A percentile compares a stretch with the other conserved stretches of the same genome.
Conservation (phyloP, 2,113 vertebrate genomes). For the Tinamus guttatus region DNA sequence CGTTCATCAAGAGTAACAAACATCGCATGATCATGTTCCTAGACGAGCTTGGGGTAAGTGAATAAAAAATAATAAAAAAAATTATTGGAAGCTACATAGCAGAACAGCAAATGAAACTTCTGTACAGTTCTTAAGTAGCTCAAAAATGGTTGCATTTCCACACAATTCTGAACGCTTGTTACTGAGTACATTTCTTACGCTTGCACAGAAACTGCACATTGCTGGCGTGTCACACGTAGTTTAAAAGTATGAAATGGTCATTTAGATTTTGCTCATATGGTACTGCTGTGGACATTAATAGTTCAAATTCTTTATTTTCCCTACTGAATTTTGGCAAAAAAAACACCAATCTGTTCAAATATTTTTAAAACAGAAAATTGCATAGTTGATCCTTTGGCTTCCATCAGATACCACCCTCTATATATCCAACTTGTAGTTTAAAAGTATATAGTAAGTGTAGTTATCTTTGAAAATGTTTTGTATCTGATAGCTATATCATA, state of each 20-base stretch:
- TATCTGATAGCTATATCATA: neutral
- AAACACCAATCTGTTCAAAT: neutral
- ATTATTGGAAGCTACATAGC: neutral
- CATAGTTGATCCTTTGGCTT: neutral
- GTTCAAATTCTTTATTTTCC: neutral
- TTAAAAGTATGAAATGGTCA: neutral
- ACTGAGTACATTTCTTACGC: rapidly evolving
- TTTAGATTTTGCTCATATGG: neutral
- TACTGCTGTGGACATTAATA: neutral
- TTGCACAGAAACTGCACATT: neutral
- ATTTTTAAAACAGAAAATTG: neutral
- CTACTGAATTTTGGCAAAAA: neutral
- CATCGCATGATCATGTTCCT: constrained; percentile 99
- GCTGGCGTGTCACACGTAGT: rapidly evolving
- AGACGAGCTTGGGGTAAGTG: constrained; percentile 95
- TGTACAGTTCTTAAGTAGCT: neutral
- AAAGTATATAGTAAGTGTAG: neutral
- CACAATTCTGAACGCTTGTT: neutral
- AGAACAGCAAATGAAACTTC: neutral
- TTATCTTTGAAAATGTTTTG: neutral
- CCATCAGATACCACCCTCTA: neutral
- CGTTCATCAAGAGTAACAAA: constrained; percentile 99
- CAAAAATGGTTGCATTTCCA: neutral
- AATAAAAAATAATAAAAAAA: neutral
- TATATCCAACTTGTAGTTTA: neutral